Evolutionary conservation across 2,888 invertebrate genomes (phyloP).

Genomic region (Ectemnius continuus): DNA sequence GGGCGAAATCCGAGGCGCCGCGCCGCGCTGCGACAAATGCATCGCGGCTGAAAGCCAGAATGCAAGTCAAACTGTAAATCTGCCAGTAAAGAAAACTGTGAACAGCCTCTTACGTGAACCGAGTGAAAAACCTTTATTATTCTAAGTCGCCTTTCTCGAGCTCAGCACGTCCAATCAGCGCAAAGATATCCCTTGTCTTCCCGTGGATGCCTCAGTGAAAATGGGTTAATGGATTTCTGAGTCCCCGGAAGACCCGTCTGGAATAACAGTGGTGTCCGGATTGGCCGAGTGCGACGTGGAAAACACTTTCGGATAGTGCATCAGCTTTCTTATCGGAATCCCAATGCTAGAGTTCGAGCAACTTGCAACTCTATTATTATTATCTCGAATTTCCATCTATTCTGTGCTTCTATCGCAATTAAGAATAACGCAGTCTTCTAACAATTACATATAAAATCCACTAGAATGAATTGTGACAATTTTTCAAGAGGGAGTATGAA

Average conservation of each 20-base stretch:
- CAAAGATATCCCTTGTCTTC: slow-evolving; percentile 7
- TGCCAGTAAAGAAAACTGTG: no score
- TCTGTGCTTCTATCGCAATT: no score
- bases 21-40: no score
- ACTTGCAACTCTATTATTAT: not conserved
- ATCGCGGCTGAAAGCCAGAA: no score
- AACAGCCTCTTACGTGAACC: no score
- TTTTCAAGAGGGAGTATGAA: not conserved
- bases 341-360: not conserved
- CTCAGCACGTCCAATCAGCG: no score
- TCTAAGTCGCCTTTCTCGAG: no score
- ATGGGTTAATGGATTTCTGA: slow-evolving; percentile 26
- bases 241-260: not conserved
- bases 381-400: not conserved
- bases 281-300: not conserved
- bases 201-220: slow-evolving; percentile 14
- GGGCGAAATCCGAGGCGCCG: no score
- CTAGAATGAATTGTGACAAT: not conserved
- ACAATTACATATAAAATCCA: not conserved
- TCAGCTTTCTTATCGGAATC: slow-evolving; percentile 17
- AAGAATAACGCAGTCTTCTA: no score
- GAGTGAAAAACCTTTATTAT: no score
- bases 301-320: not conserved
- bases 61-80: no score
- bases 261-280: slow-evolving; percentile 16